These are phyloP conservation scores for Aethes cnicana DNA, from an alignment of 2,888 invertebrate species.

Conservation along the genomic window DNA sequence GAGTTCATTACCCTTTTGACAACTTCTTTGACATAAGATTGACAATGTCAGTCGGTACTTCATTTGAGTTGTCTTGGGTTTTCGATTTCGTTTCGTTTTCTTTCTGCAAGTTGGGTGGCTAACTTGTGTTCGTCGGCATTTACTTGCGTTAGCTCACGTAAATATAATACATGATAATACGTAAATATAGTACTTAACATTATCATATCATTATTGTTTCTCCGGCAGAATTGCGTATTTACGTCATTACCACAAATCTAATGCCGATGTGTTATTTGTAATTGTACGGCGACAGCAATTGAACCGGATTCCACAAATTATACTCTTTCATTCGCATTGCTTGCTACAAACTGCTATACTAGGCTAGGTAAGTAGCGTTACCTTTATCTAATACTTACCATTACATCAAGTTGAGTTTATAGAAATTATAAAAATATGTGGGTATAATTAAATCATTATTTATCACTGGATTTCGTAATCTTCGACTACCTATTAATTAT, in stretches of 20 bases:
- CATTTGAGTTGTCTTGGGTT: not conserved
- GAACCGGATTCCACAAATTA: conserved; percentile 27
- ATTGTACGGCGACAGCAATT: conserved; percentile 21
- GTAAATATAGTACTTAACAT: conserved; percentile 1
- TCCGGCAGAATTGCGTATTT: conserved; percentile 11
- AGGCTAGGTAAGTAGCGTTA: conserved; percentile 14
- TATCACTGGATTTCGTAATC: not conserved
- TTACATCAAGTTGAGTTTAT: not conserved
- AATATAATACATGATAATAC: conserved; percentile 11
- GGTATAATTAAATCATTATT: not conserved
- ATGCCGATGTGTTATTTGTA: conserved; percentile 21
- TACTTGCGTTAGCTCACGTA: conserved; percentile 3
- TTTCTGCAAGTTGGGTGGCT: conserved; percentile 10
- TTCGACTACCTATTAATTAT: conserved; percentile 2
- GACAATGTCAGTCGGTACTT: too few relatives aligned
- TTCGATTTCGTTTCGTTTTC: not conserved
- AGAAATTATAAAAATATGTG: not conserved
- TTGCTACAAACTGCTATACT: conserved; percentile 5
- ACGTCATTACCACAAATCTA: conserved; percentile 10
- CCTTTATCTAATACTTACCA: conserved; percentile 1
- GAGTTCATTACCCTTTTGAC: too few relatives aligned
- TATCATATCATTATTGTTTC: not conserved
- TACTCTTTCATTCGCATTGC: conserved; percentile 17
- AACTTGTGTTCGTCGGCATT: conserved; percentile 17
- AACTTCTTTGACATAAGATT: too few relatives aligned